Evolutionary conservation across 92 coral and sea anemone species (phyloP).

Genomic region (Palythoa grandiflora): DNA sequence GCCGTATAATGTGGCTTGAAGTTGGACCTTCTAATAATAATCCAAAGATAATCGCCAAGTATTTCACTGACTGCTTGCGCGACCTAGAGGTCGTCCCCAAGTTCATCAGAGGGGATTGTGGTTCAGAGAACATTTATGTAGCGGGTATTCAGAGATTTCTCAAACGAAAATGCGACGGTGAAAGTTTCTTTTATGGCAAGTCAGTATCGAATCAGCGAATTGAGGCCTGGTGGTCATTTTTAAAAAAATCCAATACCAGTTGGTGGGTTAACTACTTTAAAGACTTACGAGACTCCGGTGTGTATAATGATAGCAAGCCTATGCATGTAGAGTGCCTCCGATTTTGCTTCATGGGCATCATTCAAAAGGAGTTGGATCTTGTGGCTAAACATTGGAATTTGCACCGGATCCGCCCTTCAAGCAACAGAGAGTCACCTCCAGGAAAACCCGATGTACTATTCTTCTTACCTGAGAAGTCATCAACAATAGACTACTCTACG

Average conservation of each 20-base stretch:
- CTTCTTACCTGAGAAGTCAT: no score
- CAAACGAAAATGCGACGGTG: no score
- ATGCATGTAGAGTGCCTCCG: no score
- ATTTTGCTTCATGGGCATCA: no score
- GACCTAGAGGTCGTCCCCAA: not conserved
- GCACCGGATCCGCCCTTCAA: no score
- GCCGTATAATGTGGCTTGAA: constrained; percentile 38
- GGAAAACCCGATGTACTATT: no score
- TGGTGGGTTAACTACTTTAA: constrained; percentile 34
- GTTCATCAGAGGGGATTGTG: constrained; percentile 16
- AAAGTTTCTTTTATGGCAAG: constrained; percentile 19
- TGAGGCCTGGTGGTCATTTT: constrained; percentile 17
- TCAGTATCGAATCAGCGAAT: constrained; percentile 21
- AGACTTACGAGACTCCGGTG: constrained; percentile 20
- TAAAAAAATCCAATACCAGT: not conserved
- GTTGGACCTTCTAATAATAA: constrained; percentile 24
- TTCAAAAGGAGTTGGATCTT: no score
- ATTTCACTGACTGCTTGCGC: constrained; percentile 18
- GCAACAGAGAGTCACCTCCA: no score
- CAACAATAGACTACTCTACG: no score
- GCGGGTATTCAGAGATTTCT: constrained; percentile 20
- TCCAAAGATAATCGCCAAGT: constrained; percentile 2
- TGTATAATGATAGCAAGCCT: not conserved
- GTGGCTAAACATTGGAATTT: no score
- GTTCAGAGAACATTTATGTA: constrained; percentile 19